Base-by-base conservation (phyloP, 2,113 vertebrate genomes). In the Myrmophylax atrothorax region DNA sequence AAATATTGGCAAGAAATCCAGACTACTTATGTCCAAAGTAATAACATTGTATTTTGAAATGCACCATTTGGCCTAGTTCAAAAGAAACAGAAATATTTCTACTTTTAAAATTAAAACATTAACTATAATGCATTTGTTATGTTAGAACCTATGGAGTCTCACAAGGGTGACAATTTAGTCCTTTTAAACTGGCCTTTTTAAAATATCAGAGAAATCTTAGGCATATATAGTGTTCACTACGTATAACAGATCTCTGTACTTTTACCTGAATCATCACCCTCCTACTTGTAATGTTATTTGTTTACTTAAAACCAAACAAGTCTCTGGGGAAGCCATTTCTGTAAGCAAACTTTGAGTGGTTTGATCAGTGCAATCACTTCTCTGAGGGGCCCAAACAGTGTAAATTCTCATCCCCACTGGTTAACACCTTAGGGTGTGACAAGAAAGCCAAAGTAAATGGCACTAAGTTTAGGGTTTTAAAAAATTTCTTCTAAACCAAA, bases 201-300 rank as follows among this genome's bases (percentile, higher is more conserved):
- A 78, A 60, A 13, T 35, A 53, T 63, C 73, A 40, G 42, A 73
- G 23, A 37, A 82, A 77, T 77, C 58, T 44, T 69, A 62, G 63
- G 19, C 20, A 37, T 59, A 72, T 76, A 18, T 60, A n/a, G 42
- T 46, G 23, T 62, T 90, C 3, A 1, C 24, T 77, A 31, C 46
- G n/a, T 47, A 26, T 81, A 93, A 91, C 76, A 86, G 59, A 49
- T 53, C 31, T 60, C 35, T 89, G 52, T 77, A 60, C 59, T 86
- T 93, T 72, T 52, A 58, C 68, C 64, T 92, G 94, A 92, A 79
- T 93, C 73, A 89, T 77, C 63, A 4, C 81, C 17, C 55, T 94
- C 55, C 75, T 91, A 8, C 47, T 93, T 74, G 35, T 37, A 67
- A 55, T 68, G 75, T 47, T 90, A 33, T 84, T 92, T 92, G 72